Base-by-base conservation (phyloP, 2,888 invertebrate species). In the Pristionchus fissidentatus region DNA sequence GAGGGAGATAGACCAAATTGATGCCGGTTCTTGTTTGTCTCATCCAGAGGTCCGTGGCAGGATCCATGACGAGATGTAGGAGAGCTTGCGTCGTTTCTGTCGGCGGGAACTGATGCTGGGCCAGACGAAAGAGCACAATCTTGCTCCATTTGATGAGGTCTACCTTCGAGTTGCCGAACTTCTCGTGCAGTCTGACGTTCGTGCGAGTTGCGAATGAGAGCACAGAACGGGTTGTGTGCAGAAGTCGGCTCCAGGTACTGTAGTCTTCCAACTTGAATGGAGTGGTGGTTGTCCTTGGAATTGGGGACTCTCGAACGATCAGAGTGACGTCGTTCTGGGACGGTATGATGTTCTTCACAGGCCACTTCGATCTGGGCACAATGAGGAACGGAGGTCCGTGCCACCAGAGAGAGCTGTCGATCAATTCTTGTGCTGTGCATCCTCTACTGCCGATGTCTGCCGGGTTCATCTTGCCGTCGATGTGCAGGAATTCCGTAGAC, bases 391-490 rank as follows among this genome's bases (percentile, higher is more conserved):
- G 26, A 10, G 79, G 79, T 38, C 79, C 79, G 0, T 57, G 32
- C 79, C 79, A 79, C 79, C 79, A 79, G 10, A 79, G 38, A 1
- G 32, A 35, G 38, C 55, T 13, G n/a, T 1, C 1, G 15, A 3
- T 1, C 4, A 79, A 57, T 3, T 79, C 55, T 1, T 52, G 22
- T 3, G 13, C 2, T 3, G 55, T 79, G 22, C n/a, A 32, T 57
- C 79, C 79, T 38, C 79, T 3, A 8, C 55, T 57, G 1, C 35
- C 55, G 5, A 29, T 8, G 26, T 79, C 79, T 5, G 79, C 79
- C 4, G 79, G 79, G 41, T 79, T 79, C 22, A 57, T 3, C 10
- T 38, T n/a, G 7, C 79, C 79, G 35, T 55, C 79, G 55, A 79
- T 41, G 32, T 81, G 81, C 1, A 66, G 60, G 66, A 81, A 79